Percentiles rank a stretch among this genome's conserved stretches.
These are phyloP conservation scores for Delichon dasypus DNA, from an alignment of 2,797 vertebrate species.

Conservation along the genomic window DNA sequence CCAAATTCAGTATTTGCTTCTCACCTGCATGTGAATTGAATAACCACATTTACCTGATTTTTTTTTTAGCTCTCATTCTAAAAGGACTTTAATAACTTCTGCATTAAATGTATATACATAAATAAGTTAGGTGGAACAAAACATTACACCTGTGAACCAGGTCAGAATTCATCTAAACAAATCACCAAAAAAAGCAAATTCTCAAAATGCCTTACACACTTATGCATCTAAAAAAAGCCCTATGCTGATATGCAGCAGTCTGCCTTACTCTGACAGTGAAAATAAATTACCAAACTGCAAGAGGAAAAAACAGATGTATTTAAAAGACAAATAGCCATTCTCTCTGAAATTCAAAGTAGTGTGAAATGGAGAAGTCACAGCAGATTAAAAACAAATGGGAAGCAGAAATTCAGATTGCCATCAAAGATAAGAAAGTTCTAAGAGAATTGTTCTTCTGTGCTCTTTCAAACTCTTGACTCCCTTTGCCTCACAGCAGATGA, in stretches of 20 bases:
- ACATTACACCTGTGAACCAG: not conserved
- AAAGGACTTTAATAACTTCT: not conserved
- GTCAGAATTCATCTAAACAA: not conserved
- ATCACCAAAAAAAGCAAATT: not conserved
- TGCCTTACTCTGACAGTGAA: not conserved
- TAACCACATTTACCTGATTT: not conserved
- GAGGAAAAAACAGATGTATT: not conserved
- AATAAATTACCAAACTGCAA: constrained; percentile 13
- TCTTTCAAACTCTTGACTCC: not conserved
- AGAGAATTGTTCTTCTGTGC: not conserved
- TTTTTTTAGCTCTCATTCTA: not conserved
- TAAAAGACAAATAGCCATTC: not conserved
- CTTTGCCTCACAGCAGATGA: not conserved
- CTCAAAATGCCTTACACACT: not conserved
- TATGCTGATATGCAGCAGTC: not conserved
- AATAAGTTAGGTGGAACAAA: not conserved
- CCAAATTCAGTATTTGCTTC: not conserved
- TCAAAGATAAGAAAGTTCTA: not conserved
- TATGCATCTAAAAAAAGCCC: not conserved
- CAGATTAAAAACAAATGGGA: constrained; percentile 34
- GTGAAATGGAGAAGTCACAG: constrained; percentile 39
- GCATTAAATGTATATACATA: not conserved
- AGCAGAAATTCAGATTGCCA: not conserved
- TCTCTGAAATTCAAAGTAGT: not conserved
- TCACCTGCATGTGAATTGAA: not conserved